Evolutionary conservation across 2,797 vertebrate genomes (phyloP).

Genomic region (Lacerta bilineata): DNA sequence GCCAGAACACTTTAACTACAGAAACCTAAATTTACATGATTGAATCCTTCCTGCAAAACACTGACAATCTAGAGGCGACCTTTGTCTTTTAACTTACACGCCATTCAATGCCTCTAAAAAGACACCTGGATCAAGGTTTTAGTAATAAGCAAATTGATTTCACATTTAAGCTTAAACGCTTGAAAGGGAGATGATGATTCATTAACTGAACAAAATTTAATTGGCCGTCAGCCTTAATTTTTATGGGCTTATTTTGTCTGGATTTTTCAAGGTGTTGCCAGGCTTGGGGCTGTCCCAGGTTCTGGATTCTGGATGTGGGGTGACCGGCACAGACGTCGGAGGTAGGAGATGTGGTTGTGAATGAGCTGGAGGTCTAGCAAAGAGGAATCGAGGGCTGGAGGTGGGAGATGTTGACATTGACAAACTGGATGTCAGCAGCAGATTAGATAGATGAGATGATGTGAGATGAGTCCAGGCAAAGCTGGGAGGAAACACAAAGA

Average conservation of each 20-base stretch:
- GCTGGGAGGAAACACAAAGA: no score
- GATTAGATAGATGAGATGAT: neutral
- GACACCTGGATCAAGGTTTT: neutral
- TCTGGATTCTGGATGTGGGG: neutral
- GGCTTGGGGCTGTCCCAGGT: no score
- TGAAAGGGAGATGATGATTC: neutral
- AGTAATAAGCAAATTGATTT: constrained; percentile 1
- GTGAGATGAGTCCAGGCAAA: neutral
- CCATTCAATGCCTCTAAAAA: neutral
- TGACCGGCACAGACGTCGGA: rapidly evolving
- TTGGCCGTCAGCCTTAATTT: neutral
- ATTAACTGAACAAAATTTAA: neutral
- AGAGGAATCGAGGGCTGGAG: neutral
- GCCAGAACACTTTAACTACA: no score
- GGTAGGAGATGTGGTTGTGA: neutral
- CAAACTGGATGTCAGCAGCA: neutral
- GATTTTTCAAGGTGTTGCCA: neutral
- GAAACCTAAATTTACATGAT: no score
- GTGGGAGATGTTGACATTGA: neutral
- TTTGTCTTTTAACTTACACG: neutral
- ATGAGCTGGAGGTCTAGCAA: neutral
- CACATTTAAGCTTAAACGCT: neutral
- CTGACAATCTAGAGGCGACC: no score
- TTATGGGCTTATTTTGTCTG: neutral
- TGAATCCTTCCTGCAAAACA: no score